These are phyloP conservation scores for Drosophila lacicola DNA, from an alignment of 2,888 invertebrate genomes.

Conservation along the genomic window DNA sequence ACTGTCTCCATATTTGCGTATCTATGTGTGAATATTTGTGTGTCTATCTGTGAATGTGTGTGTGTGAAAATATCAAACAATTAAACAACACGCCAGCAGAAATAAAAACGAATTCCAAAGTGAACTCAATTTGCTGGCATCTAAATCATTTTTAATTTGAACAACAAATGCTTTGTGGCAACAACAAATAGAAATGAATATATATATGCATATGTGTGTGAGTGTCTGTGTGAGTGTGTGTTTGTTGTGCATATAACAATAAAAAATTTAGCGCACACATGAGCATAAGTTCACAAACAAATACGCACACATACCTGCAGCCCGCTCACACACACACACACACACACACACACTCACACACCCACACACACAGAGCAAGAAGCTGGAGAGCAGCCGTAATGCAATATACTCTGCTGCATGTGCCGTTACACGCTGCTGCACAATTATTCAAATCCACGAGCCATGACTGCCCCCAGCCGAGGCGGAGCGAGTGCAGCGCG, in stretches of 20 bases:
- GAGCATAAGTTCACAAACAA: constrained; percentile 55
- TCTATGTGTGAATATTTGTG: neutral
- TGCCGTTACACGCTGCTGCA: constrained; percentile 73
- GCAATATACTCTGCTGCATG: constrained; percentile 62
- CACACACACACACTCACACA: neutral
- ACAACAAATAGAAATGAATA: constrained; percentile 3
- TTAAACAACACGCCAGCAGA: constrained; percentile 67
- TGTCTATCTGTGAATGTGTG: constrained; percentile 1
- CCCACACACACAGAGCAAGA: constrained; percentile 5
- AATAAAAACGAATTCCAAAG: constrained; percentile 58
- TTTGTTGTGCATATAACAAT: constrained; percentile 33
- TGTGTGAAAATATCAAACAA: constrained; percentile 65
- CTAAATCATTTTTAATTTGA: constrained; percentile 81
- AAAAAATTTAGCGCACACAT: constrained; percentile 58
- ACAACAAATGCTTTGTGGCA: constrained; percentile 50
- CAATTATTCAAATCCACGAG: constrained; percentile 78
- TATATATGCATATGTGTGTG: neutral
- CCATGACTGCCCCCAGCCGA: constrained; percentile 62
- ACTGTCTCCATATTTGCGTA: constrained; percentile 15
- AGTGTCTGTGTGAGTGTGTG: constrained; percentile 6
- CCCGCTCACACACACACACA: neutral
- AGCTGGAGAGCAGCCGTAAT: constrained; percentile 33
- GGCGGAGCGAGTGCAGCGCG: neutral
- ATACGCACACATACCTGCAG: constrained; percentile 11
- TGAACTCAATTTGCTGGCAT: constrained; percentile 78